phyloP scores from a whole-genome alignment of 2,888 invertebrate genomes.

The Caenorhabditis angaria region DNA sequence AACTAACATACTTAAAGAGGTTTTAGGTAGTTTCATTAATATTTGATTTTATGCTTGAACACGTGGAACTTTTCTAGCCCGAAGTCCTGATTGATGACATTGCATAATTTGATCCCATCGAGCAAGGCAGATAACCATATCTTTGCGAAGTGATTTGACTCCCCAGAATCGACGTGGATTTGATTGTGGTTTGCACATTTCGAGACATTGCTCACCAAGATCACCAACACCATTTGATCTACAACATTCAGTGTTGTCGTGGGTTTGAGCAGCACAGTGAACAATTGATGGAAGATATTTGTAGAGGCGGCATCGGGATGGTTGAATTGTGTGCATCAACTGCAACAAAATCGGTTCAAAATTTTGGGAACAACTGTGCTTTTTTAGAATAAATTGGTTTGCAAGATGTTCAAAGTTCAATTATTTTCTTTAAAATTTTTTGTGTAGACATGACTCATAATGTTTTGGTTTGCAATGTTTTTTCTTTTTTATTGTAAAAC shows the following conservation, averaged over 20 bases:
- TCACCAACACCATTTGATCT: conserved; percentile 67
- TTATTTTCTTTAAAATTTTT: no score
- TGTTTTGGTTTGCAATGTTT: no score
- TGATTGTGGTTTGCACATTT: conserved; percentile 67
- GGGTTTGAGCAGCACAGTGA: conserved; percentile 71
- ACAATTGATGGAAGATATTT: conserved; percentile 69
- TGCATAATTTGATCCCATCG: conserved; percentile 72
- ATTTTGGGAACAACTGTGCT: no score
- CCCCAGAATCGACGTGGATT: conserved; percentile 70
- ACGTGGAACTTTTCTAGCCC: conserved; percentile 68
- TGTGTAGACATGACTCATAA: no score
- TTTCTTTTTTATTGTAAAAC: no score
- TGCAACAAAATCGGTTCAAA: background rate
- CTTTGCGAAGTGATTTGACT: conserved; percentile 68
- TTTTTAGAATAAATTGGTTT: no score
- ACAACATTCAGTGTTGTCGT: conserved; percentile 70
- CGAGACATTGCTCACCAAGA: conserved; percentile 65
- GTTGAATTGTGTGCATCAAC: conserved; percentile 70
- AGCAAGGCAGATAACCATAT: conserved; percentile 68
- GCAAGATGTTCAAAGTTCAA: no score
- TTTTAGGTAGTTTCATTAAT: background rate
- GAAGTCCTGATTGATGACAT: conserved; percentile 69
- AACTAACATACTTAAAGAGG: conserved; percentile 2
- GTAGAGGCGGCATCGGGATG: conserved; percentile 69
- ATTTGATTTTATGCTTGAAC: conserved; percentile 5